A percentile compares a stretch with the other conserved stretches of the same genome.
Conservation (phyloP, 2,888 invertebrate species). For the Onthophagus sagittarius region DNA sequence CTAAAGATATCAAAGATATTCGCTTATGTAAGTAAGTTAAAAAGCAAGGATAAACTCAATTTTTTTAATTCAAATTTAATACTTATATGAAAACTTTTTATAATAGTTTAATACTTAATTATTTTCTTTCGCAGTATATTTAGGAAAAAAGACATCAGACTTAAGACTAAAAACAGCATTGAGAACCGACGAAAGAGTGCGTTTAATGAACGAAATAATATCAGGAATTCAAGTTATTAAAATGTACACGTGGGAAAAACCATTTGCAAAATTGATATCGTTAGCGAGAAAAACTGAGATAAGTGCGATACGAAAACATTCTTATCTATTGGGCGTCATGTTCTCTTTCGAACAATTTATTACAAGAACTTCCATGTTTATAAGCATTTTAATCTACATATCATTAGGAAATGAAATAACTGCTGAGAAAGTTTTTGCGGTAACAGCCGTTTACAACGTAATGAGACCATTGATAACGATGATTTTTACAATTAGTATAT, state of each 20-base stretch:
- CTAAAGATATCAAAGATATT: no score
- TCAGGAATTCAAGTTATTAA: conserved; percentile 85
- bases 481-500: conserved; percentile 83
- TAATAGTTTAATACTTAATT: no score
- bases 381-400: conserved; percentile 75
- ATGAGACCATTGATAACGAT: conserved; percentile 84
- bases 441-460: conserved; percentile 87
- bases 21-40: no score
- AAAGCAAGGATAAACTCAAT: no score
- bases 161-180: conserved; percentile 54
- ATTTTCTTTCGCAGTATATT: conserved; percentile 39
- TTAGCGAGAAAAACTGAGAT: conserved; percentile 71
- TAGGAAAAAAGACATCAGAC: conserved; percentile 44
- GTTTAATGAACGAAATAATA: conserved; percentile 68
- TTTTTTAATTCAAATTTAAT: no score
- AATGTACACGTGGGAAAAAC: conserved; percentile 96
- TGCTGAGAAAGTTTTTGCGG: conserved; percentile 81
- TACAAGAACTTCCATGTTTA: conserved; percentile 81
- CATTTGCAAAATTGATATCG: conserved; percentile 80
- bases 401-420: conserved; percentile 68
- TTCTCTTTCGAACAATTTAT: conserved; percentile 85
- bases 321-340: conserved; percentile 72
- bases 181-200: conserved; percentile 62
- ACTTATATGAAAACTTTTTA: no score
- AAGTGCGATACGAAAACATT: conserved; percentile 67